phyloP scores from a whole-genome alignment of 2,888 invertebrate genomes.

The Drosophila lutescens region DNA sequence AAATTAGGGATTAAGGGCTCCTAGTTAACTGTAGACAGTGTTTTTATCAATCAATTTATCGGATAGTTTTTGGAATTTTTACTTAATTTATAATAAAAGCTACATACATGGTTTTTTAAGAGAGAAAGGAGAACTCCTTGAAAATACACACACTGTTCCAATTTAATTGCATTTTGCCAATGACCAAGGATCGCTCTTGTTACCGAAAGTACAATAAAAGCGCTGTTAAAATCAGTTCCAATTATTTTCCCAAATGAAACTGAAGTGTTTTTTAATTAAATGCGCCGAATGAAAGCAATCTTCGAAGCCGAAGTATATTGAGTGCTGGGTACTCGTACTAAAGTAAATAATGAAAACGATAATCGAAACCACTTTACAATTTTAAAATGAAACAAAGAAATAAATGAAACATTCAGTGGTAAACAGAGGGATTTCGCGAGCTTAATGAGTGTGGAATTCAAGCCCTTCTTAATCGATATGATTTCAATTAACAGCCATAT shows the following conservation, averaged over 20 bases:
- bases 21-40: too few species aligned
- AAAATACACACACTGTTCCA: slow-evolving; percentile 45
- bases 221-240: slow-evolving; percentile 5
- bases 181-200: neutral
- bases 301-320: neutral
- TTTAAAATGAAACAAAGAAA: neutral
- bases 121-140: slow-evolving; percentile 4
- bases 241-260: slow-evolving; percentile 15
- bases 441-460: neutral
- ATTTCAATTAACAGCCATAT: neutral
- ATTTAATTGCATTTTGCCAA: slow-evolving; percentile 53
- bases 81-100: neutral
- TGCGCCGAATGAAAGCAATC: slow-evolving; percentile 1
- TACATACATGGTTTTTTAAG: slow-evolving; percentile 26
- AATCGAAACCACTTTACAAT: slow-evolving; percentile 6
- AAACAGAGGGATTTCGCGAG: neutral
- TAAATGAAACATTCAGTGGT: neutral
- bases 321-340: neutral
- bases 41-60: too few species aligned
- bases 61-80: too few species aligned
- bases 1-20: neutral
- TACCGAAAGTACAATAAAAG: neutral
- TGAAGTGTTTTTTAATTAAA: slow-evolving; percentile 29
- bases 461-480: neutral
- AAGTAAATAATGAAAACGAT: slow-evolving; percentile 9